These are phyloP conservation scores for Caranx ignobilis DNA, from an alignment of 2,113 vertebrate genomes.

Conservation along the genomic window DNA sequence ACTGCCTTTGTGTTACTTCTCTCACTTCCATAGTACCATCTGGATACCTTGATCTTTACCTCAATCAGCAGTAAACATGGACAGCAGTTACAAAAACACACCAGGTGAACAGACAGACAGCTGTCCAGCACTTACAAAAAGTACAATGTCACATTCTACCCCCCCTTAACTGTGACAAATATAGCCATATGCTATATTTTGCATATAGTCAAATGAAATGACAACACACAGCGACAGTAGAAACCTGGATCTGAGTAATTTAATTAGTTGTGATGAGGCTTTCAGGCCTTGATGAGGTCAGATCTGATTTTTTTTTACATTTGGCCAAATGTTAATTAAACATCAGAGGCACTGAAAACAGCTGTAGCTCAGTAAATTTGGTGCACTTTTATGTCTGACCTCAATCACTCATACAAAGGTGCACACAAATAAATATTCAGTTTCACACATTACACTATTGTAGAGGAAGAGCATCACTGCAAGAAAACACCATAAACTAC, in stretches of 20 bases:
- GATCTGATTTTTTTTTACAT: too few relatives aligned
- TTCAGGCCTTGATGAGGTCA: neutral
- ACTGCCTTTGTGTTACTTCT: neutral
- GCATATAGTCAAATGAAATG: neutral
- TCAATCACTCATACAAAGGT: too few relatives aligned
- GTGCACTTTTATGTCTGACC: neutral
- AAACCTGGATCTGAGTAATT: neutral
- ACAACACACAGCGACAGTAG: neutral
- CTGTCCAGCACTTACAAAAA: neutral
- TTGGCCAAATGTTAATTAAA: neutral
- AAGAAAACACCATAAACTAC: neutral
- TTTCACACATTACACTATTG: neutral
- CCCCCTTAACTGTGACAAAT: neutral
- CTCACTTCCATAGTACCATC: slow-evolving; percentile 5
- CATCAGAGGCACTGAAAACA: neutral
- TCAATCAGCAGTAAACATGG: slow-evolving; percentile 25
- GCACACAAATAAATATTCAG: neutral
- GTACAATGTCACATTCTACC: neutral
- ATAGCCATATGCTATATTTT: neutral
- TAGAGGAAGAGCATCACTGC: neutral
- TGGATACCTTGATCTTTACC: slow-evolving; percentile 14
- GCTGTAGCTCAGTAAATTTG: neutral
- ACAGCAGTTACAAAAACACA: slow-evolving; percentile 8
- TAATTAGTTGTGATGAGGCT: neutral
- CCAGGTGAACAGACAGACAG: neutral